These are phyloP conservation scores for Polyommatus icarus DNA, from an alignment of 2,888 invertebrate genomes.

Conservation along the genomic window DNA sequence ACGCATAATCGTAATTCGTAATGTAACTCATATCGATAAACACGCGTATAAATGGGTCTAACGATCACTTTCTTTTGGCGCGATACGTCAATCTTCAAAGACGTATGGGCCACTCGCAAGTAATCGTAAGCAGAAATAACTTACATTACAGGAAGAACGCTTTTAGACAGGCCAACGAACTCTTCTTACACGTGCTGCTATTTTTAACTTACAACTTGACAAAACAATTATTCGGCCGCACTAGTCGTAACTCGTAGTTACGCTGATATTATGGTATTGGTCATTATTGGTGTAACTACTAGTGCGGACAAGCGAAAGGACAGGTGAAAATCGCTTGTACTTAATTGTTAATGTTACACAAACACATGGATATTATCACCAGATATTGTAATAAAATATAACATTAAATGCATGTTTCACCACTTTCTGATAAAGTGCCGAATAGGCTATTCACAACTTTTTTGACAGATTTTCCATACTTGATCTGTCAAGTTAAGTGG, in stretches of 20 bases:
- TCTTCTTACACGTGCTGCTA: slow-evolving; percentile 57
- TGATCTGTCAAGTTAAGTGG: too few species aligned
- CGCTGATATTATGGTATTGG: too few species aligned
- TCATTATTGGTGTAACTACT: too few species aligned
- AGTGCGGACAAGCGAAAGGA: too few species aligned
- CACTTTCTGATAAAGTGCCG: too few species aligned
- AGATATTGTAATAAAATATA: too few species aligned
- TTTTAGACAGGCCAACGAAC: slow-evolving; percentile 70
- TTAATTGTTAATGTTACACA: too few species aligned
- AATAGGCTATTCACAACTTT: too few species aligned
- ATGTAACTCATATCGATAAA: background rate
- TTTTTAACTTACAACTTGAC: slow-evolving; percentile 39
- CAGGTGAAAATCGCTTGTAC: too few species aligned
- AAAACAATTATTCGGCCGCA: slow-evolving; percentile 16
- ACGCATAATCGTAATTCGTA: background rate
- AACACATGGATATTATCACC: too few species aligned
- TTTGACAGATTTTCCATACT: too few species aligned
- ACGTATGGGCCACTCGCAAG: slow-evolving; percentile 39
- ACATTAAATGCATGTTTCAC: too few species aligned
- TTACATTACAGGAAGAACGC: slow-evolving; percentile 58
- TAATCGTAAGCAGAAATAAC: slow-evolving; percentile 52
- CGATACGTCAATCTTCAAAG: slow-evolving; percentile 27
- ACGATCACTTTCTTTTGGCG: slow-evolving; percentile 23
- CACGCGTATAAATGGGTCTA: background rate
- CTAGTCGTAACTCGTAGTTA: background rate